Base-by-base conservation (phyloP, 2,888 invertebrate species). In the Copidosoma aretas region DNA sequence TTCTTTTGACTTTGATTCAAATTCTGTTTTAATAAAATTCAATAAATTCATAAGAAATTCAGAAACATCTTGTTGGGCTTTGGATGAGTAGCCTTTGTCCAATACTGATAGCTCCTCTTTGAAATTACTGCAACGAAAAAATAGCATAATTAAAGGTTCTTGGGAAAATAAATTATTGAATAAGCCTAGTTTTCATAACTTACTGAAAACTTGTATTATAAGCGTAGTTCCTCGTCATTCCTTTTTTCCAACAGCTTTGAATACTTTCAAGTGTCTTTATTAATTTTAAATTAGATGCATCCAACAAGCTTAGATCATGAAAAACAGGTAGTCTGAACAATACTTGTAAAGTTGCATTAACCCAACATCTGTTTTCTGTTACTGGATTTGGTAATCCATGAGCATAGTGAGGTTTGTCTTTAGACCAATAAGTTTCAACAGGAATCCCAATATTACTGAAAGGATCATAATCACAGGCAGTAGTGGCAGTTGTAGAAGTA, bases 331-430 rank as follows among this genome's bases (percentile, higher is more conserved):
- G 72, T 3, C 79, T 76, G 71, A 81, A 80, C 8, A 82, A 70
- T 1, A 77, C 76, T 61, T 82, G 81, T 21, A 82, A 68, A 2
- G 79, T 79, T 0, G 81, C 79, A 66, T 82, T 82, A 0, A 79
- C 71, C 81, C 81, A 82, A 64, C 81, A 82, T 22, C 79, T 76
- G 72, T 82, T 82, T 73, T 79, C 80, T 17, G 80, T 79, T 24
- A 79, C 79, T 57, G 80, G 81, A 75, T 82, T 82, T 22, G 80
- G 81, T 66, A 82, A 81, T 10, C 81, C 81, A 43, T 76, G 74
- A 73, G 77, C 70, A 57, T 76, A 79, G 63, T 77, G 75, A 1
- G 79, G 77, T 43, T 57, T 65, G 19, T 65, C 65, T 54, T 54
- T 67, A 22, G 21, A 0, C 39, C 69, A 71, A 62, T 64, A 67